Percentiles rank a stretch among this genome's conserved stretches.
phyloP scores from a whole-genome alignment of 2,797 vertebrate genomes.

The Enteromius afrohamiltoni region DNA sequence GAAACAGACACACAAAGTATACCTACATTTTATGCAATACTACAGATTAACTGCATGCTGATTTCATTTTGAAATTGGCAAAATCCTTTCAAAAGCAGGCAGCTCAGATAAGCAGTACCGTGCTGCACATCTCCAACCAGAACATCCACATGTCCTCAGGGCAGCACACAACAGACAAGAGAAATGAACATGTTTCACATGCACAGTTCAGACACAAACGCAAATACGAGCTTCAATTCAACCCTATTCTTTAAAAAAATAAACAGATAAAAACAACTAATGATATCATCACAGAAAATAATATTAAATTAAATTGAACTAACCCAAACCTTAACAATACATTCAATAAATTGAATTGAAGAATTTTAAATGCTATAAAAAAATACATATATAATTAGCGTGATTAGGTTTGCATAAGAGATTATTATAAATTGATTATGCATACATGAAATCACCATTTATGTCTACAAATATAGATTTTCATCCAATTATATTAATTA shows the following conservation, averaged over 20 bases:
- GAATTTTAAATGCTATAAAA: not conserved
- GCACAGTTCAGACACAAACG: slow-evolving; percentile 10
- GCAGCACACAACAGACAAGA: slow-evolving; percentile 30
- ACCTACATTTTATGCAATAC: not conserved
- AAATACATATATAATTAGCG: not conserved
- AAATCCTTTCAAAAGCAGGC: slow-evolving; percentile 18
- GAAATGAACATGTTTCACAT: slow-evolving; percentile 34
- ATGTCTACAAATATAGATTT: not conserved
- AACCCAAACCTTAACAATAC: not conserved
- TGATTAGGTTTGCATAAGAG: not conserved
- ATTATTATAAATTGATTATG: not conserved
- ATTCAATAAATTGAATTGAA: not conserved
- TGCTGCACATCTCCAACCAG: slow-evolving; percentile 24
- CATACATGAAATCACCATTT: not conserved
- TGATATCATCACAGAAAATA: not conserved
- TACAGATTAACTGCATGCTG: not conserved
- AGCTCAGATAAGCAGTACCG: slow-evolving; percentile 7
- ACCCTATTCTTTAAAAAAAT: not conserved
- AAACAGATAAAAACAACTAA: not conserved
- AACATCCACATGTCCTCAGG: slow-evolving; percentile 40
- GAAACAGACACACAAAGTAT: not conserved
- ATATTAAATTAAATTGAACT: not conserved
- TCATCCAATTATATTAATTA: not conserved
- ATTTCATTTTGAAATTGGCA: not conserved
- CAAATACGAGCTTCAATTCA: not conserved